A percentile compares a stretch with the other conserved stretches of the same genome.
These are phyloP conservation scores for Amphiprion percula DNA, from an alignment of 2,113 vertebrate species.

Conservation along the genomic window DNA sequence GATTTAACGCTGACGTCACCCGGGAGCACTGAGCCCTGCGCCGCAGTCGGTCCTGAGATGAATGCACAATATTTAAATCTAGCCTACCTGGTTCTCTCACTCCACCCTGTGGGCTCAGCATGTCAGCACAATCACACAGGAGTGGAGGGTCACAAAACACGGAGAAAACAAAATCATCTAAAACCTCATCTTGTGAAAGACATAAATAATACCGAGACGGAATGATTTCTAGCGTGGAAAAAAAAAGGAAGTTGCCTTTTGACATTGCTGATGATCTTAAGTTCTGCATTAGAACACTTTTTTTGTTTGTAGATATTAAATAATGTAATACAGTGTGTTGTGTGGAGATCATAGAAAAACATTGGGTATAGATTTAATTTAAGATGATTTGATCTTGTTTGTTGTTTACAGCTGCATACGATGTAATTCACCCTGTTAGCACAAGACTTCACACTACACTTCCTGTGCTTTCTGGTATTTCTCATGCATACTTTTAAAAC, in stretches of 20 bases:
- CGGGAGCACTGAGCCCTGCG: slow-evolving; percentile 69
- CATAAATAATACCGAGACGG: not conserved
- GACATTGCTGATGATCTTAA: no score
- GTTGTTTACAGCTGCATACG: no score
- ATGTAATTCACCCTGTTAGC: no score
- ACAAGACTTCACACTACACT: no score
- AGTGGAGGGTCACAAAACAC: slow-evolving; percentile 14
- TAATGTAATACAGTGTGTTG: no score
- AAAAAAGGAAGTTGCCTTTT: not conserved
- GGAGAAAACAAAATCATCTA: not conserved
- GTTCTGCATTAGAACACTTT: no score
- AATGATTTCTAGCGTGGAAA: not conserved
- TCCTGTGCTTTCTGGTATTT: no score
- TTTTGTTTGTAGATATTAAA: no score
- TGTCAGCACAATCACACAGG: slow-evolving; percentile 67
- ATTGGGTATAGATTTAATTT: no score
- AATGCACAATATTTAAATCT: slow-evolving; percentile 87
- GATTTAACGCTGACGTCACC: slow-evolving; percentile 82
- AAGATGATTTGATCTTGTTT: no score
- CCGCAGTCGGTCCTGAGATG: slow-evolving; percentile 88
- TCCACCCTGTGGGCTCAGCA: slow-evolving; percentile 78
- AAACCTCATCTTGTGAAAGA: not conserved
- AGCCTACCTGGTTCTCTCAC: slow-evolving; percentile 80
- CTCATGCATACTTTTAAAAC: no score
- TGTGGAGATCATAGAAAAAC: no score